These are phyloP conservation scores for Liodrosophila aerea DNA, from an alignment of 2,888 invertebrate genomes.

Conservation along the genomic window DNA sequence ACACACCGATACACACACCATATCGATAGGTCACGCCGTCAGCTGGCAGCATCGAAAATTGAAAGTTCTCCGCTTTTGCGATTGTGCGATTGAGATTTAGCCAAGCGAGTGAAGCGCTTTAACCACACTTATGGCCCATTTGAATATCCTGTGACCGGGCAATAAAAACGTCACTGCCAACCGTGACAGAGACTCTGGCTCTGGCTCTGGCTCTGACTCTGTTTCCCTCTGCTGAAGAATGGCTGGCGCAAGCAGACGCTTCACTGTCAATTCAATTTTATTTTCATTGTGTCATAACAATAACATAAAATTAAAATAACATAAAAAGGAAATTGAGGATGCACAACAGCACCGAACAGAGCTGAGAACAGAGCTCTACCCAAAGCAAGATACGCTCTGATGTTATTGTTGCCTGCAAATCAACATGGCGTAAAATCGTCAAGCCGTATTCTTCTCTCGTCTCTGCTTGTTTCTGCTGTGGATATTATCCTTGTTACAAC, in stretches of 20 bases:
- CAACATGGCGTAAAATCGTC: slow-evolving; percentile 80
- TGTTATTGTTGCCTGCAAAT: slow-evolving; percentile 60
- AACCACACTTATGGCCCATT: slow-evolving; percentile 77
- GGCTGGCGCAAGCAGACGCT: slow-evolving; percentile 49
- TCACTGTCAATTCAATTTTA: slow-evolving; percentile 83
- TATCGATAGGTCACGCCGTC: slow-evolving; percentile 66
- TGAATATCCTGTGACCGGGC: slow-evolving; percentile 79
- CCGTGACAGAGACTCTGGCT: slow-evolving; percentile 50
- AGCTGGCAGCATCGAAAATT: slow-evolving; percentile 76
- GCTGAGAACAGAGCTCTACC: neutral
- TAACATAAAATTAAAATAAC: slow-evolving; percentile 83
- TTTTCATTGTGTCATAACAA: slow-evolving; percentile 83
- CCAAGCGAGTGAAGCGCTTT: slow-evolving; percentile 73
- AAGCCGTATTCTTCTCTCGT: slow-evolving; percentile 38
- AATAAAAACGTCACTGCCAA: slow-evolving; percentile 81
- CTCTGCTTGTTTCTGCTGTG: slow-evolving; percentile 37
- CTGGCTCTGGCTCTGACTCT: too few relatives aligned
- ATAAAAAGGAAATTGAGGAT: slow-evolving; percentile 83
- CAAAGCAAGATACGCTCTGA: slow-evolving; percentile 9
- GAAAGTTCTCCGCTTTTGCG: slow-evolving; percentile 55
- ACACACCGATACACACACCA: too few relatives aligned
- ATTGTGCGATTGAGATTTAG: slow-evolving; percentile 67
- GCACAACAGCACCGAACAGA: slow-evolving; percentile 38
- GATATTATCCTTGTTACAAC: slow-evolving; percentile 70
- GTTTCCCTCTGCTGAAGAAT: neutral